Conservation (phyloP, 2,888 invertebrate species). For the Cremastinae sp. region DNA sequence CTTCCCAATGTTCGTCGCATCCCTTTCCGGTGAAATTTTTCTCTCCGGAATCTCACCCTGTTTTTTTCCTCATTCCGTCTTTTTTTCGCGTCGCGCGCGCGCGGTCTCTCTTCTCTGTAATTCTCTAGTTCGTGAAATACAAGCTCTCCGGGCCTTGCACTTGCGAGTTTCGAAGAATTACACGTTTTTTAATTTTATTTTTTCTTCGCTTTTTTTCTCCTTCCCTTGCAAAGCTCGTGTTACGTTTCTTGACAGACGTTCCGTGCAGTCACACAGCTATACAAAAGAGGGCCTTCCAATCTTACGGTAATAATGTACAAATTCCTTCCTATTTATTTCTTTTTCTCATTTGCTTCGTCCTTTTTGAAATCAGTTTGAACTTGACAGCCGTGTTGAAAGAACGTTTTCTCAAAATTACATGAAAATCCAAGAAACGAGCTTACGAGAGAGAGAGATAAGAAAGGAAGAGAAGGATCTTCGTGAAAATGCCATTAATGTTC, state of each 20-base stretch:
- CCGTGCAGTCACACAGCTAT: not conserved
- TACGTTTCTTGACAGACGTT: not conserved
- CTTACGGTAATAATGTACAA: not conserved
- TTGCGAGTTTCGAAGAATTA: not conserved
- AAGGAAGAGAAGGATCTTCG: no score
- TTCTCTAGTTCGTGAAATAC: slow-evolving; percentile 8
- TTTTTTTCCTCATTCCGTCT: not conserved
- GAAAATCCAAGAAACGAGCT: no score
- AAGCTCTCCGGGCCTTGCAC: not conserved
- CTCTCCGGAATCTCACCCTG: slow-evolving; percentile 4
- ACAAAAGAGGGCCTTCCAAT: not conserved
- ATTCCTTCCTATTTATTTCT: not conserved
- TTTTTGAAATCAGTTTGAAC: no score
- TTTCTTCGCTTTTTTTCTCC: not conserved
- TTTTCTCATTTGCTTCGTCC: slow-evolving; percentile 4
- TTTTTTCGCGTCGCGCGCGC: not conserved
- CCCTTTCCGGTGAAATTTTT: slow-evolving; percentile 39
- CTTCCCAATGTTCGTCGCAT: slow-evolving; percentile 35
- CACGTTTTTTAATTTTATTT: not conserved
- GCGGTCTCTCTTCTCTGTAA: slow-evolving; percentile 8
- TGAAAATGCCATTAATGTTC: no score
- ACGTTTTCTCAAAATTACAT: no score
- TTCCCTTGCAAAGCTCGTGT: not conserved
- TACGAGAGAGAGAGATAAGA: no score
- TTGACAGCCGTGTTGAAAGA: no score